Evolutionary conservation across 2,113 vertebrate genomes (phyloP), one percentile per base, ranked within the genome.

Genomic region (Spermophilus dauricus): DNA sequence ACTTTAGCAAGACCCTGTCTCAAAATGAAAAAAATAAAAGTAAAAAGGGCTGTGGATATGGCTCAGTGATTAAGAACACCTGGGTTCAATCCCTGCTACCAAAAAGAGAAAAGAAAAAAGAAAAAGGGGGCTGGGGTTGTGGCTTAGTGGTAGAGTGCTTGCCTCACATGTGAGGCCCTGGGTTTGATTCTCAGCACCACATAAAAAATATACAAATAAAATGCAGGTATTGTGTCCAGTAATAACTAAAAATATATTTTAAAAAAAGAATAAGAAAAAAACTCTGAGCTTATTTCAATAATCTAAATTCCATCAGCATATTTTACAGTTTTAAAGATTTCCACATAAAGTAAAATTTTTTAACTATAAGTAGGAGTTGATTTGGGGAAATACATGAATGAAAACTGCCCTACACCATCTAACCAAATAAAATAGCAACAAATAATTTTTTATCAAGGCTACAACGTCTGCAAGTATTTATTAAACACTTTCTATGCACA

Each of bases 341-440:
- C 76, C 30, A 76, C 42, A 77, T 76, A 86, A 86, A 28, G 89
- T 90, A 72, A 30, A 92, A 37, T 89, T 97, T 76, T 37, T 88
- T 95, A 83, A 75, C 73, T 95, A 56, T 85, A 86, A 69, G 9
- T 78, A 96, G 70, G n/a, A 78, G 42, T 61, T 72, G 56, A 95
- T 22, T 93, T 30, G 67, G 61, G 51, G 45, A 97, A 70, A 94
- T 32, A 91, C 77, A 89, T 82, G 53, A 39, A 89, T 82, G 53
- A 39, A 88, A 96, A 89, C 16, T 24, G 80, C 8, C 53, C 34
- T 82, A 86, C 89, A 70, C 18, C 63, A 53, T 89, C 76, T 87
- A 80, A 90, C 39, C 22, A 87, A 97, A 88, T 91, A 78, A 97
- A 86, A 88, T 91, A 83, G 42, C 63, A 94, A 77, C 13, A 80